phyloP scores from a whole-genome alignment of 2,888 invertebrate genomes.

The Pandemis cinnamomeana region DNA sequence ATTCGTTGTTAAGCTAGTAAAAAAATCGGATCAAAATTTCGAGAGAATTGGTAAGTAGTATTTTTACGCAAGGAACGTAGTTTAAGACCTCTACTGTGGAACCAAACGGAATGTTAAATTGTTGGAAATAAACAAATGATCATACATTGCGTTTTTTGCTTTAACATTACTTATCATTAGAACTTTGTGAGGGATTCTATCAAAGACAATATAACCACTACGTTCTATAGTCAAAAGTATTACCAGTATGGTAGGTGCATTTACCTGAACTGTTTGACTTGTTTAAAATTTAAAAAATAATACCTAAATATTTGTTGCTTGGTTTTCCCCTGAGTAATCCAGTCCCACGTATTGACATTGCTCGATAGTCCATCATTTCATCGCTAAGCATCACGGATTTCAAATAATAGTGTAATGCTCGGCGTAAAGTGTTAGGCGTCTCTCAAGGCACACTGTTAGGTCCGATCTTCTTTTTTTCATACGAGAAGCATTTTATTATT shows the following conservation, averaged over 20 bases:
- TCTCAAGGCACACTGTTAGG: not conserved
- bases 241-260: not conserved
- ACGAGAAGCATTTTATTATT: not conserved
- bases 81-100: conserved; percentile 19
- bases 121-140: conserved; percentile 44
- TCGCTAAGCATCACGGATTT: not conserved
- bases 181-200: too few species aligned
- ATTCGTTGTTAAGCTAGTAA: conserved; percentile 14
- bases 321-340: not conserved
- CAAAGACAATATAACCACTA: too few species aligned
- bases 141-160: conserved; percentile 47
- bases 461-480: not conserved
- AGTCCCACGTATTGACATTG: not conserved
- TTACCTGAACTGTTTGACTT: too few species aligned
- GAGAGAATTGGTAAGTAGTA: conserved; percentile 13
- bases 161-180: conserved; percentile 8
- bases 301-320: not conserved
- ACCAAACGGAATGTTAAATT: conserved; percentile 36
- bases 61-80: conserved; percentile 21
- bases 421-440: not conserved
- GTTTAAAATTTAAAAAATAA: not conserved
- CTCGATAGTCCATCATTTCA: not conserved
- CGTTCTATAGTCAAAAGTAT: not conserved
- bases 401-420: not conserved
- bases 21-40: conserved; percentile 18